Conservation (phyloP, 2,888 invertebrate genomes). For the Julus scanicus region DNA sequence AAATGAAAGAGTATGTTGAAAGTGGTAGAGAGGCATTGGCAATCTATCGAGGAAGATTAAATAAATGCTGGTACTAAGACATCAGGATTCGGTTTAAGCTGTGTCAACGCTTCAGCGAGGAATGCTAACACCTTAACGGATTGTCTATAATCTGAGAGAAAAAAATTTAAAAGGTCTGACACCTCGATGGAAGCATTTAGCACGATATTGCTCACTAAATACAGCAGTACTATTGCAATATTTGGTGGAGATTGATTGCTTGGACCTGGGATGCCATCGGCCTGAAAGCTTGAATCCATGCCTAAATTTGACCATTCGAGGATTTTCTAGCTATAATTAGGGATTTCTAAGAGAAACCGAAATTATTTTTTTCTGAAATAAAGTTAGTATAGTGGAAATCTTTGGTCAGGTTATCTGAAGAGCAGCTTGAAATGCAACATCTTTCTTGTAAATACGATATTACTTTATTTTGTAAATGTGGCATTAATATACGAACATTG, state of each 20-base stretch:
- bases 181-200: conserved; percentile 34
- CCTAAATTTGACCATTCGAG: not conserved
- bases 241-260: not conserved
- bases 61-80: conserved; percentile 42
- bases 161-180: conserved; percentile 12
- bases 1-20: conserved; percentile 15
- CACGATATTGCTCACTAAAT: not conserved
- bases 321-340: too few relatives aligned
- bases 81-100: conserved; percentile 39
- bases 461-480: too few relatives aligned
- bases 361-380: too few relatives aligned
- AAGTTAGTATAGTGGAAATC: too few relatives aligned
- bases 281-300: not conserved
- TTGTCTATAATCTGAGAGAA: conserved; percentile 32
- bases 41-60: conserved; percentile 39
- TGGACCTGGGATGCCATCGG: not conserved
- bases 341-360: too few relatives aligned
- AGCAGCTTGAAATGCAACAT: too few relatives aligned
- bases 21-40: conserved; percentile 34
- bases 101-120: conserved; percentile 35
- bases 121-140: conserved; percentile 42
- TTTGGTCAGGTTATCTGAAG: too few relatives aligned
- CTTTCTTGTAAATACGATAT: too few relatives aligned
- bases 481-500: too few relatives aligned
- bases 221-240: not conserved